phyloP scores from a whole-genome alignment of 2,797 vertebrate species.

The Buceros bicornis region DNA sequence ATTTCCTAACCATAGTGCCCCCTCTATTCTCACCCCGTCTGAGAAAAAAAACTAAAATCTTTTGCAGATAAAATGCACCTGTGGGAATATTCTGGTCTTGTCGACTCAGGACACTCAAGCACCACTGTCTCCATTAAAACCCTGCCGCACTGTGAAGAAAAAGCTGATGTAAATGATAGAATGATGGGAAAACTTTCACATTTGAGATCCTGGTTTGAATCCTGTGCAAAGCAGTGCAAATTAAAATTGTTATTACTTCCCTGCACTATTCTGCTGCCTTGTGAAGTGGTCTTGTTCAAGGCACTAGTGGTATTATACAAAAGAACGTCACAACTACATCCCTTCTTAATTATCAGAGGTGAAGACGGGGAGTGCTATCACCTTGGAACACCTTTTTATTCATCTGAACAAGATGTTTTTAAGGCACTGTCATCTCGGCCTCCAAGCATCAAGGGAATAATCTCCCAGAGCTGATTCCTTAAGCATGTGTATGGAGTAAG shows the following conservation, averaged over 20 bases:
- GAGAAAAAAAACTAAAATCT: background rate
- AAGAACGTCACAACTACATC: background rate
- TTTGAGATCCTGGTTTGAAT: background rate
- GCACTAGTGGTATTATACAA: background rate
- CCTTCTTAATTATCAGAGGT: background rate
- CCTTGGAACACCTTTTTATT: background rate
- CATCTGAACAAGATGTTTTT: background rate
- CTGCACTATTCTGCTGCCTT: background rate
- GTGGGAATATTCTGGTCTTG: conserved; percentile 5
- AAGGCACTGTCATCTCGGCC: background rate
- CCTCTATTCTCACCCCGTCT: background rate
- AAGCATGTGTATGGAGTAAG: background rate
- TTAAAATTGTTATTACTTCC: background rate
- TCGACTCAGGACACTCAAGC: background rate
- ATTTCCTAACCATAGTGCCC: background rate
- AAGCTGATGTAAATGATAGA: background rate
- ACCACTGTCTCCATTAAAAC: conserved; percentile 36
- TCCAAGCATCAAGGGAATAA: background rate
- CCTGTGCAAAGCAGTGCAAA: background rate
- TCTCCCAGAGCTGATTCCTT: background rate
- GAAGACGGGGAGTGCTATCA: background rate
- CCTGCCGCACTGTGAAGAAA: background rate
- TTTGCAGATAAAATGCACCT: conserved; percentile 54
- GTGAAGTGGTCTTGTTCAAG: background rate
- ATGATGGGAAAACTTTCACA: background rate